A percentile compares a stretch with the other conserved stretches of the same genome.
Conservation (phyloP, 2,888 invertebrate species). For the Netelia inedita region DNA sequence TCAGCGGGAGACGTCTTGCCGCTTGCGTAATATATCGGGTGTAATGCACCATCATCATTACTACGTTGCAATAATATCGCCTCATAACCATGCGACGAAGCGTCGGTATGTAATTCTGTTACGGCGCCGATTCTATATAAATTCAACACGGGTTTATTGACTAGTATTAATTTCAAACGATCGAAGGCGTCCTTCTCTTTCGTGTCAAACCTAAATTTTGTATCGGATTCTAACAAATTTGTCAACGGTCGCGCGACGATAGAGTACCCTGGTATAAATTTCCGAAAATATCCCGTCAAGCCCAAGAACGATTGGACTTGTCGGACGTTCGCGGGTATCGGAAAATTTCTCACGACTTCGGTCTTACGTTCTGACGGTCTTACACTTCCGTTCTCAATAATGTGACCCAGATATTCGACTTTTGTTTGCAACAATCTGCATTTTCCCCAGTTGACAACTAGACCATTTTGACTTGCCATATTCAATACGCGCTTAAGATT, state of each 20-base stretch:
- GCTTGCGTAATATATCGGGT: too few species aligned
- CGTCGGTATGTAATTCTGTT: too few species aligned
- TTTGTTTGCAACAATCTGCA: slow-evolving; percentile 34
- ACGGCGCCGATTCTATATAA: too few species aligned
- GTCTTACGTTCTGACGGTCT: slow-evolving; percentile 40
- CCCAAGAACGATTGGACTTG: slow-evolving; percentile 18
- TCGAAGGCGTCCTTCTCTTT: too few species aligned
- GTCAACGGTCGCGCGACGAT: slow-evolving; percentile 3
- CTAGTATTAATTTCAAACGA: too few species aligned
- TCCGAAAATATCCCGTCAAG: slow-evolving; percentile 38
- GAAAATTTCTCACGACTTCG: neutral
- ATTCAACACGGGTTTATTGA: too few species aligned
- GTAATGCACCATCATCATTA: too few species aligned
- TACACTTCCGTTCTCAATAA: slow-evolving; percentile 12
- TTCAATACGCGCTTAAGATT: slow-evolving; percentile 31
- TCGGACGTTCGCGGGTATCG: neutral
- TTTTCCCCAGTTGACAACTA: slow-evolving; percentile 57
- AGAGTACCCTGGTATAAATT: slow-evolving; percentile 21
- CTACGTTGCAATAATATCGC: too few species aligned
- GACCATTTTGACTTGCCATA: slow-evolving; percentile 29
- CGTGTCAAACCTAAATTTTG: too few species aligned
- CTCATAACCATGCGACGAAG: too few species aligned
- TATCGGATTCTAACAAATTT: too few species aligned
- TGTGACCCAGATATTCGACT: slow-evolving; percentile 30
- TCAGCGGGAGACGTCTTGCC: too few species aligned